phyloP scores from a whole-genome alignment of 2,888 invertebrate genomes.

The Cyclophora punctaria region DNA sequence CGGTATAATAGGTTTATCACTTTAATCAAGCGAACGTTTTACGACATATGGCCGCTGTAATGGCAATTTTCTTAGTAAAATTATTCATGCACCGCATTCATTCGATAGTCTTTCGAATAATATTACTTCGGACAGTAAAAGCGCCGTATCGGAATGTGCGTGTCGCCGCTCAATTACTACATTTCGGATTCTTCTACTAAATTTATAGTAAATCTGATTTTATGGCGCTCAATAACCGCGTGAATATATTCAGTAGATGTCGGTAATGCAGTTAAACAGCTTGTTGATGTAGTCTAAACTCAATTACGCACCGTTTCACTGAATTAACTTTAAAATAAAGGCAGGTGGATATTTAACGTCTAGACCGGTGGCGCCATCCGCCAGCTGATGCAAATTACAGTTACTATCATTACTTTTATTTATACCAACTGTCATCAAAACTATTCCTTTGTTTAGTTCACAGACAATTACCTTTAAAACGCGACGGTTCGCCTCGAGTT shows the following conservation, averaged over 20 bases:
- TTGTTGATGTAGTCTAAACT: constrained; percentile 20
- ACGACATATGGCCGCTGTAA: constrained; percentile 12
- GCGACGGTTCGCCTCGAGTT: constrained; percentile 26
- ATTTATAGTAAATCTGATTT: too few species aligned
- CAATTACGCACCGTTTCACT: constrained; percentile 30
- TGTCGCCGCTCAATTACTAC: too few species aligned
- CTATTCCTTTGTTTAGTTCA: constrained; percentile 28
- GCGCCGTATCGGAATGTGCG: neutral
- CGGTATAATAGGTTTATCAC: constrained; percentile 12
- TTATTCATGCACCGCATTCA: neutral
- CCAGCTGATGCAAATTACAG: constrained; percentile 26
- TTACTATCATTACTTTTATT: constrained; percentile 11
- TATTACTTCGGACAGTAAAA: neutral
- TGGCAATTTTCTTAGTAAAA: constrained; percentile 5
- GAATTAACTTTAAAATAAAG: constrained; percentile 24
- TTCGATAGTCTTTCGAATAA: neutral
- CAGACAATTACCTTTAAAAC: constrained; percentile 51
- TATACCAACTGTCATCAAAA: neutral
- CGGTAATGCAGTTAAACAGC: constrained; percentile 11
- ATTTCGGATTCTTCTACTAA: too few species aligned
- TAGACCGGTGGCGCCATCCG: constrained; percentile 27
- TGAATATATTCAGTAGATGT: neutral
- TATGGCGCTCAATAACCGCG: neutral
- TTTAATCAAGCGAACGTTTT: constrained; percentile 19
- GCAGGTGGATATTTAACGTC: constrained; percentile 28